These are phyloP conservation scores for Philereme transversata DNA, from an alignment of 2,888 invertebrate species.

Conservation along the genomic window DNA sequence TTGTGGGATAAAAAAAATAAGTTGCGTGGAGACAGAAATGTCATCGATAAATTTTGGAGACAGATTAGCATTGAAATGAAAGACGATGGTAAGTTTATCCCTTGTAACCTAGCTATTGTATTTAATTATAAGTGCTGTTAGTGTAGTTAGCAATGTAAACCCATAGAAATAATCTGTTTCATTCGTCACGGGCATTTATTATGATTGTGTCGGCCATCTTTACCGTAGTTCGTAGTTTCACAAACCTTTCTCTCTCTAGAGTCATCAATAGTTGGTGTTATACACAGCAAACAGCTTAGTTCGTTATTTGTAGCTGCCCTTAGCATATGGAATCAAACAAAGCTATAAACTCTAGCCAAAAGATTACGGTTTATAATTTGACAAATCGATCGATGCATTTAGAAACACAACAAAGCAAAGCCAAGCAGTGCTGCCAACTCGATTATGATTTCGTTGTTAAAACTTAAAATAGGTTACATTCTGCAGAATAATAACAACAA, in stretches of 20 bases:
- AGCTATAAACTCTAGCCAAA: not conserved
- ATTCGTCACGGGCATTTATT: not conserved
- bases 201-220: not conserved
- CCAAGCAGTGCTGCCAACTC: conserved; percentile 8
- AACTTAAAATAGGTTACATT: too few species aligned
- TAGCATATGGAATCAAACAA: not conserved
- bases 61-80: conserved; percentile 30
- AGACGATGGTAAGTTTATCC: conserved; percentile 22
- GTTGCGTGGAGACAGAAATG: conserved; percentile 21
- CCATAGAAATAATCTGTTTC: not conserved
- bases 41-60: conserved; percentile 27
- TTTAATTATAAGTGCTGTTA: not conserved
- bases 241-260: not conserved
- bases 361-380: not conserved
- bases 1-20: conserved; percentile 27
- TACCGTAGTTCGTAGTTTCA: not conserved
- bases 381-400: conserved; percentile 4
- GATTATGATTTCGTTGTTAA: not conserved
- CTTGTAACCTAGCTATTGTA: not conserved
- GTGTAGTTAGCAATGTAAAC: not conserved
- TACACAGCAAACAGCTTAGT: not conserved
- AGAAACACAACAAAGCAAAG: not conserved
- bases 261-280: not conserved
- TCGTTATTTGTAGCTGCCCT: not conserved
- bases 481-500: too few species aligned